Base-by-base conservation (phyloP, 1,140 invertebrate genomes). In the Euwallacea similis region DNA sequence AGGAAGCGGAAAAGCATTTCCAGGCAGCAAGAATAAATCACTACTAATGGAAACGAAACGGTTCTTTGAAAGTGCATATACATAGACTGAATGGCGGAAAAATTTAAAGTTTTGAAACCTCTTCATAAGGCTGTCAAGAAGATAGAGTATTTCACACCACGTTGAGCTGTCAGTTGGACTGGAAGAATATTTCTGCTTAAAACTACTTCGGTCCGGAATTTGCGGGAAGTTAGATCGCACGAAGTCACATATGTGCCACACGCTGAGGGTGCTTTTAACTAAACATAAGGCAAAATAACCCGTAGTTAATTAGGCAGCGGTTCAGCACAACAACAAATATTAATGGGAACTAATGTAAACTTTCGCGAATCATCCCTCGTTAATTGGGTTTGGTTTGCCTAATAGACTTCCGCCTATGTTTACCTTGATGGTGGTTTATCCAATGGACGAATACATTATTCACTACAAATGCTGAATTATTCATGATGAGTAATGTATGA, bases 51-150 rank as follows among this genome's bases (percentile, higher is more conserved):
- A 13, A 13, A 16, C 15, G 54, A 56, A 56, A 56, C 16, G 54
- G 2, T 56, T 13, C 11, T 9, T 16, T 56, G 11, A 13, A 56
- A 56, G 16, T 16, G 54, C 8, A 16, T 56, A n/a, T 33, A 33
- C 21, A 33, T 33, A 33, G 54, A 56, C 54, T 56, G 54, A 56
- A n/a, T 56, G 16, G 54, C 54, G 11, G 54, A 56, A 56, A 56
- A 56, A 56, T 56, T 56, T 13, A 13, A 56, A 56, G 15, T 56
- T 56, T 56, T 56, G 8, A 56, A 56, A 56, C 54, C 8, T 56
- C 54, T 56, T 56, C 15, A 56, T 56, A 56, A 50, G 9, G 46
- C 46, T 50, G 9, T 50, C 9, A 13, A 50, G 46, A 50, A 50
- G 21, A 50, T 50, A 11, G 46, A 50, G 6, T 50, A 50, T 50